Evolutionary conservation across 2,888 invertebrate genomes (phyloP), one percentile per base, ranked within the genome.

Genomic region (Cylloceria caligata): DNA sequence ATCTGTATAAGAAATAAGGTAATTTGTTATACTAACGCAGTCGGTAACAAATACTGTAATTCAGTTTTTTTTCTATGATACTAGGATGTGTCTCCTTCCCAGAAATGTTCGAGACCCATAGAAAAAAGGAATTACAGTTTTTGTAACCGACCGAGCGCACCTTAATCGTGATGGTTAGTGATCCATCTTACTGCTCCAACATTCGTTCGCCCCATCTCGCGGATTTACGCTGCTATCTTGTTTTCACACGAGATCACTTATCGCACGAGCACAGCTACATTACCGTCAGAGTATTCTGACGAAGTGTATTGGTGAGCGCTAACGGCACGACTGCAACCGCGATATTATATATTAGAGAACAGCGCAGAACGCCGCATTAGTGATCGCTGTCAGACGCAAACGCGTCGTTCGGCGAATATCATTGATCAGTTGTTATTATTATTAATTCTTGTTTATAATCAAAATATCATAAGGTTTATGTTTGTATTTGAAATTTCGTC

Each of bases 321-420:
- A 1, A 2, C 13, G 6, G 2, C 34, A 6, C 34, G 27, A 57
- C 30, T 57, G 57, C 39, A 39, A n/a, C 6, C 34, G 19, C 34
- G 19, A 7, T 34, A n/a, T 42, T 47, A 55, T 73, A 68, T 45
- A 52, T 39, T 60, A 30, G 19, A 19, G 52, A 19, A 45, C 19
- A 68, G 75, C 68, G 68, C 68, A 76, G 75, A 78, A 69, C 72
- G 81, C 81, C 73, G 81, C 78, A 81, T 77, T 69, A 73, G 39
- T 81, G 64, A 74, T 81, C 42, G 72, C 72, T 62, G 71, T 71
- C 81, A 81, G 81, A 81, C 81, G 76, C 81, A 68, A 74, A 81
- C 47, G 72, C 73, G 72, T 27, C 77, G 68, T 73, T 27, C 64
- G 34, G 9, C 68, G 47, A 69, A 45, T 45, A 69, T 55, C 77